These are phyloP conservation scores for Rhopilema esculentum DNA, from an alignment of 30 jellyfish, hydroid and myxozoan species.

Conservation along the genomic window DNA sequence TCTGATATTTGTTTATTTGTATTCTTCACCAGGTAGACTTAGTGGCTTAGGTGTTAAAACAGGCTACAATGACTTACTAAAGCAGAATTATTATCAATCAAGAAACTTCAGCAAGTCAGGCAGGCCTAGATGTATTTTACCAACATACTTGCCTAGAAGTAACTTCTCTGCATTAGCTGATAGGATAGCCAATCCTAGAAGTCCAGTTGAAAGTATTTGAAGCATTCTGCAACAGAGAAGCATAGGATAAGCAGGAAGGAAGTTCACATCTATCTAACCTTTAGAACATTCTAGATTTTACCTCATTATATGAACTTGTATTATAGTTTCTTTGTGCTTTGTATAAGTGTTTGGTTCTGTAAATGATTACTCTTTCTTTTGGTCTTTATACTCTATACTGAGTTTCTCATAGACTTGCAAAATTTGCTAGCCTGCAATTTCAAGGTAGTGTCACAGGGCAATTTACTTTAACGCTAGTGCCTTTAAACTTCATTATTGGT, in stretches of 20 bases:
- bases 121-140: slow-evolving; percentile 50
- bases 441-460: no score
- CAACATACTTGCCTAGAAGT: background rate
- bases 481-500: no score
- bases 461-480: no score
- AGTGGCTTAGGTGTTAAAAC: slow-evolving; percentile 64
- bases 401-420: background rate
- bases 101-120: slow-evolving; percentile 54
- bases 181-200: slow-evolving; percentile 40
- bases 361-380: background rate
- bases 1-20: background rate
- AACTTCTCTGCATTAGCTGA: slow-evolving; percentile 19
- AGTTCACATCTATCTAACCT: background rate
- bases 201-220: slow-evolving; percentile 14
- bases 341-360: background rate
- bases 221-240: slow-evolving; percentile 14
- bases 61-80: slow-evolving; percentile 49
- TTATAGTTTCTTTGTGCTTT: slow-evolving; percentile 3
- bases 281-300: background rate
- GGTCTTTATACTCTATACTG: background rate
- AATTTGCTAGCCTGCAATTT: no score
- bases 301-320: slow-evolving; percentile 1
- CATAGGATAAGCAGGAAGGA: slow-evolving; percentile 46
- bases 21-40: slow-evolving; percentile 31
- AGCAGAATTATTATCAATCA: slow-evolving; percentile 47